phyloP scores from a whole-genome alignment of 2,888 invertebrate species.

The Gari tellinella region DNA sequence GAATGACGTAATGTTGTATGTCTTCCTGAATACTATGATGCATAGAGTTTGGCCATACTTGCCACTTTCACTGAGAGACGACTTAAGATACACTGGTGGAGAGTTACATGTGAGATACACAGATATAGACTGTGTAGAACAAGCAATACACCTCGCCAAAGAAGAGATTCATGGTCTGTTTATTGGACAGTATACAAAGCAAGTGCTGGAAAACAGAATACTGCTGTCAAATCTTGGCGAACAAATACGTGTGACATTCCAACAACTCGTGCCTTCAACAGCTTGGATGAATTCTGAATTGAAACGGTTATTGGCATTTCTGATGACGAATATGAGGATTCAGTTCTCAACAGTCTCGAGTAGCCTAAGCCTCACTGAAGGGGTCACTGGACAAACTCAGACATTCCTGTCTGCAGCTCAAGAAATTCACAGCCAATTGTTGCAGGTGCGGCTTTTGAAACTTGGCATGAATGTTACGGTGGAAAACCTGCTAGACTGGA shows the following conservation, averaged over 20 bases:
- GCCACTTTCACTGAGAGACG: conserved; percentile 15
- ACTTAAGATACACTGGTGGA: background rate
- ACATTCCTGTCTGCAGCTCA: conserved; percentile 33
- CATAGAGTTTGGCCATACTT: conserved; percentile 34
- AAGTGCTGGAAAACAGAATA: conserved; percentile 21
- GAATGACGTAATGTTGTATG: conserved; percentile 22
- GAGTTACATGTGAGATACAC: conserved; percentile 11
- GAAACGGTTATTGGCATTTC: conserved; percentile 2
- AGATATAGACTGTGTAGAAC: conserved; percentile 38
- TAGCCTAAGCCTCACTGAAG: conserved; percentile 12
- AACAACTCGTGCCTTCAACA: conserved; percentile 16
- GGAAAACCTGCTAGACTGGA: conserved; percentile 36
- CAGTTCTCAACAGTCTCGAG: conserved; percentile 29
- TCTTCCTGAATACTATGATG: conserved; percentile 26
- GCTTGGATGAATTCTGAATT: conserved; percentile 29
- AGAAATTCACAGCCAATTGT: conserved; percentile 24
- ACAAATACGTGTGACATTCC: conserved; percentile 18
- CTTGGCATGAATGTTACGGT: conserved; percentile 20
- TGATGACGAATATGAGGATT: conserved; percentile 15
- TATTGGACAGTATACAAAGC: conserved; percentile 28
- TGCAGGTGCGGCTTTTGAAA: background rate
- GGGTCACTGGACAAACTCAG: conserved; percentile 3
- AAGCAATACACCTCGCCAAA: conserved; percentile 16
- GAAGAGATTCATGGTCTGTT: conserved; percentile 42
- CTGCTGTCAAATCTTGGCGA: conserved; percentile 14